Conservation (phyloP, 37 sponge, comb jelly and placozoan species). For the Hexactinellida sp. region DNA sequence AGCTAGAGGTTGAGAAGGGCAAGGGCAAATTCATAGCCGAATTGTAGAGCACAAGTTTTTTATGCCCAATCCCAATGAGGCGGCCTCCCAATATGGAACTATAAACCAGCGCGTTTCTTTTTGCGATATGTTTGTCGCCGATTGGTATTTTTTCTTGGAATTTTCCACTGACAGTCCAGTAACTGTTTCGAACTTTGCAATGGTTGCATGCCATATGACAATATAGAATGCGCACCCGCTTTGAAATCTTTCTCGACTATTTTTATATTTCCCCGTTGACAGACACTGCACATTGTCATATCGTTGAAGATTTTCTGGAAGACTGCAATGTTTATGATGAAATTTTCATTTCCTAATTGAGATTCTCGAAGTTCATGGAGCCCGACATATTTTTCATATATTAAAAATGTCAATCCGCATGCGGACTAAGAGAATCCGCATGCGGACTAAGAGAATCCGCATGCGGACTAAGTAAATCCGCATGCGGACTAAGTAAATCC, state of each 20-base stretch:
- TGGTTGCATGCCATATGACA: not conserved
- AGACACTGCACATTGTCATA: not conserved
- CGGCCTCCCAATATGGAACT: not conserved
- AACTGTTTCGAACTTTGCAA: not conserved
- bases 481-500: too few relatives aligned
- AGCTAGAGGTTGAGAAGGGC: not conserved
- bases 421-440: too few relatives aligned
- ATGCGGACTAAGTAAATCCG: too few relatives aligned
- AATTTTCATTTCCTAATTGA: not conserved
- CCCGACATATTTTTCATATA: too few relatives aligned
- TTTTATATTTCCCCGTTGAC: not conserved
- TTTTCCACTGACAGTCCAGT: not conserved
- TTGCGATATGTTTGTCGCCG: not conserved
- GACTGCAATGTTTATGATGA: not conserved
- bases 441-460: too few relatives aligned
- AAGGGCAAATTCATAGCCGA: not conserved
- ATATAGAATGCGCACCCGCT: not conserved
- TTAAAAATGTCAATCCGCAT: too few relatives aligned
- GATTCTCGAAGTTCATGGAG: too few relatives aligned
- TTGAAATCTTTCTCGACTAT: not conserved
- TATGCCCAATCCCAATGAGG: not conserved
- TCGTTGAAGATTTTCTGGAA: not conserved
- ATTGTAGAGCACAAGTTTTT: not conserved
- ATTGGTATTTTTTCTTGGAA: not conserved
- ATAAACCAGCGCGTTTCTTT: not conserved